phyloP scores from a whole-genome alignment of 2,888 invertebrate species.

The Ceratothoa steindachneri region DNA sequence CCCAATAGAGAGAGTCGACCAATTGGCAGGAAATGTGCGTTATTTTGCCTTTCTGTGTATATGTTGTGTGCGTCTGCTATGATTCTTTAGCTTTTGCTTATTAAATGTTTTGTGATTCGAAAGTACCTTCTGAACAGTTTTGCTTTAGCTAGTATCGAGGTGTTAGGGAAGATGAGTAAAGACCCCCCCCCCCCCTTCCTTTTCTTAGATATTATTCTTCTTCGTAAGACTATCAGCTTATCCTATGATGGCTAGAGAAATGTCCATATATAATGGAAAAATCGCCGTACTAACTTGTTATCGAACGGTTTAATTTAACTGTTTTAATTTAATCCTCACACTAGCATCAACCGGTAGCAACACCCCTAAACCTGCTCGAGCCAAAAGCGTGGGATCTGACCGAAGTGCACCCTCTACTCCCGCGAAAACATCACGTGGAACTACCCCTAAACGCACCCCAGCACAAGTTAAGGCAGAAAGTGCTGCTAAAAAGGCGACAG shows the following conservation, averaged over 20 bases:
- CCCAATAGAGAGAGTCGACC: constrained; percentile 36
- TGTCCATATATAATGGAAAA: too few species aligned
- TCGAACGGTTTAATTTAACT: too few species aligned
- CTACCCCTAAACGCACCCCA: constrained; percentile 43
- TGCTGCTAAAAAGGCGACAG: constrained; percentile 40
- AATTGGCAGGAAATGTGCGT: constrained; percentile 43
- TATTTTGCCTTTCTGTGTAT: not conserved
- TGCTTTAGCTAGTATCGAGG: not conserved
- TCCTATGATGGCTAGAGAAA: too few species aligned
- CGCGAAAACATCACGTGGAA: constrained; percentile 31
- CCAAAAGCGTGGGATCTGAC: constrained; percentile 43
- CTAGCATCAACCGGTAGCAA: constrained; percentile 12
- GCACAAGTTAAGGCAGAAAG: constrained; percentile 46
- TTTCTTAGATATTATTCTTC: too few species aligned
- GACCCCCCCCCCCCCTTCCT: too few species aligned
- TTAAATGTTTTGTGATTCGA: not conserved
- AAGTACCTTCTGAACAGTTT: not conserved
- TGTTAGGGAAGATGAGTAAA: too few species aligned
- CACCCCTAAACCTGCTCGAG: constrained; percentile 23
- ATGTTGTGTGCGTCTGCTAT: not conserved
- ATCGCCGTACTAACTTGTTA: too few species aligned
- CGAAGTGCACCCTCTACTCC: constrained; percentile 44
- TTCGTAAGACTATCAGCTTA: too few species aligned
- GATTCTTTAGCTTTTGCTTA: not conserved
- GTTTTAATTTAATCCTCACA: not conserved